Conservation (phyloP, 2,797 vertebrate genomes). For the Syngnathus rostellatus region DNA sequence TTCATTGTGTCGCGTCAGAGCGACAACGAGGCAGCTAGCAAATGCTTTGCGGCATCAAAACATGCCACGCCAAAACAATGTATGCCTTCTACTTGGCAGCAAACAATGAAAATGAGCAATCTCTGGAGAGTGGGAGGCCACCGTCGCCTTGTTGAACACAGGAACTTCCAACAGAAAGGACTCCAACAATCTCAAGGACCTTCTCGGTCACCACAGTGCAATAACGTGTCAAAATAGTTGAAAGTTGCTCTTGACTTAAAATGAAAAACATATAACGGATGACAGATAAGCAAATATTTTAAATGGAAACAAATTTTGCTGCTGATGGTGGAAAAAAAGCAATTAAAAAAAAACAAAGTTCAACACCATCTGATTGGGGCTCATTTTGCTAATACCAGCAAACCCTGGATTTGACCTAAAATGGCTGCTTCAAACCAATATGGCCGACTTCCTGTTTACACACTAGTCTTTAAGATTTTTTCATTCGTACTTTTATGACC, state of each 20-base stretch:
- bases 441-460: too few relatives aligned
- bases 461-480: not conserved
- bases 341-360: too few relatives aligned
- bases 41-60: conserved; percentile 2
- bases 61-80: conserved; percentile 13
- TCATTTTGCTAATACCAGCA: too few relatives aligned
- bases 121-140: conserved; percentile 22
- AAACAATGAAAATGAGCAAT: conserved; percentile 12
- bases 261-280: too few relatives aligned
- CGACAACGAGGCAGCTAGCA: not conserved
- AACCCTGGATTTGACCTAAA: too few relatives aligned
- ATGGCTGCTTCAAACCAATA: too few relatives aligned
- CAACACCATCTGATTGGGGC: too few relatives aligned
- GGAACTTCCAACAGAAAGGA: conserved; percentile 11
- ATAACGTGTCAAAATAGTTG: not conserved
- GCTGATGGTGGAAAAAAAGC: too few relatives aligned
- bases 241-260: not conserved
- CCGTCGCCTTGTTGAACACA: conserved; percentile 7
- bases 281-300: too few relatives aligned
- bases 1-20: not conserved
- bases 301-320: too few relatives aligned
- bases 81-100: conserved; percentile 13
- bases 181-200: not conserved
- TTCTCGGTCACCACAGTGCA: not conserved
- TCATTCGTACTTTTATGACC: too few relatives aligned